These are phyloP conservation scores for Archaeoteleia sp. DNA, from an alignment of 2,888 invertebrate species.

Conservation along the genomic window DNA sequence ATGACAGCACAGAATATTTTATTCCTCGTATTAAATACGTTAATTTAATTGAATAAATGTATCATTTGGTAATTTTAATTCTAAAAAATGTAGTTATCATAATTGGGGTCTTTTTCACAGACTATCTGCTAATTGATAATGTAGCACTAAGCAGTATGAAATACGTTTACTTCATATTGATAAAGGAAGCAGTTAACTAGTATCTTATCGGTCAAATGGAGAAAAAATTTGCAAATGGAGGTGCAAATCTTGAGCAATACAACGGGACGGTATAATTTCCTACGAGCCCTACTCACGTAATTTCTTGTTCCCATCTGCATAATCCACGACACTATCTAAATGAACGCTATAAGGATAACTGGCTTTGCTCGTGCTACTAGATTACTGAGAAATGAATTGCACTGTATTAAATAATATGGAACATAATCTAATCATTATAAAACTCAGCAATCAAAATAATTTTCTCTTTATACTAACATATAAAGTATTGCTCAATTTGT, in stretches of 20 bases:
- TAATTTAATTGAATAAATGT: no score
- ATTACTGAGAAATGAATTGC: constrained; percentile 42
- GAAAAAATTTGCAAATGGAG: constrained; percentile 44
- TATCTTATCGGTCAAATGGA: constrained; percentile 41
- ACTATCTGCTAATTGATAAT: constrained; percentile 16
- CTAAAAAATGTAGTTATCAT: neutral
- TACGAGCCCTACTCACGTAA: constrained; percentile 37
- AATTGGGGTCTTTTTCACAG: no score
- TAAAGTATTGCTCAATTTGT: no score
- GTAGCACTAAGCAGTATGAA: constrained; percentile 20
- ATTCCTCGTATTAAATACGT: no score
- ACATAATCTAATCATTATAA: no score
- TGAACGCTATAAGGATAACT: constrained; percentile 52
- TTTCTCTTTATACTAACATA: no score
- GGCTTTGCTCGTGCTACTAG: constrained; percentile 44
- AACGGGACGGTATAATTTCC: constrained; percentile 40
- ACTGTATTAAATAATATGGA: constrained; percentile 42
- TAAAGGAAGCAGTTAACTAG: constrained; percentile 34
- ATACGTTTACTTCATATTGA: constrained; percentile 42
- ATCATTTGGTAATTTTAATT: no score
- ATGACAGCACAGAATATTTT: no score
- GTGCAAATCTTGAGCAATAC: constrained; percentile 37
- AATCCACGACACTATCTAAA: constrained; percentile 53
- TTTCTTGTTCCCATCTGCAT: constrained; percentile 52
- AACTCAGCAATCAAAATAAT: no score